A percentile compares a stretch with the other conserved stretches of the same genome.
Conservation (phyloP, 2,113 vertebrate genomes). For the Abramis brama region DNA sequence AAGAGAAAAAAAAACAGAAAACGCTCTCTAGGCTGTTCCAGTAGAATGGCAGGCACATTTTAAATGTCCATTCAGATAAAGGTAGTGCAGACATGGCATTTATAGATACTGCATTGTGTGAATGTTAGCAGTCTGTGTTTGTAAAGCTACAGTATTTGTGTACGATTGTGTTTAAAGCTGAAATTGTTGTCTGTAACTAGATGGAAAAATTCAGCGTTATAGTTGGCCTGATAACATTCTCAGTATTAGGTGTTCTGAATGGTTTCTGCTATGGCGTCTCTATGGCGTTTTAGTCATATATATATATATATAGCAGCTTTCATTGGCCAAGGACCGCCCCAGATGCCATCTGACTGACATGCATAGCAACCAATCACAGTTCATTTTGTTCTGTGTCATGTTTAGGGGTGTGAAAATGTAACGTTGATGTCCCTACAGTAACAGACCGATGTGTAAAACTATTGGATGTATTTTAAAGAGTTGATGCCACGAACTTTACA, state of each 20-base stretch:
- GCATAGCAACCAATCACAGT: no score
- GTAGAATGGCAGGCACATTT: background rate
- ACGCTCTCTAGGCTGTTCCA: background rate
- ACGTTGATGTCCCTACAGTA: no score
- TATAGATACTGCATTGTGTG: background rate
- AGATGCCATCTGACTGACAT: no score
- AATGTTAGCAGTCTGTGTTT: background rate
- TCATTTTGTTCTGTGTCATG: no score
- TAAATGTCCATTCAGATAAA: background rate
- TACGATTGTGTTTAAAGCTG: background rate
- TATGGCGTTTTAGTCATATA: no score
- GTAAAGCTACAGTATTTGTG: background rate
- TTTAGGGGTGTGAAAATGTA: no score
- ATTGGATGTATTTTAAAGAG: no score
- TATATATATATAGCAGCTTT: no score
- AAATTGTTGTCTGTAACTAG: background rate
- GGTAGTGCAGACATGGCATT: background rate
- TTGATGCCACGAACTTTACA: no score
- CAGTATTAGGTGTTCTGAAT: no score
- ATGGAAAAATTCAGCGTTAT: background rate
- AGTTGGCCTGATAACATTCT: background rate
- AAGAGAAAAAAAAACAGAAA: background rate
- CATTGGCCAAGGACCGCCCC: no score
- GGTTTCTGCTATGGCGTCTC: background rate
- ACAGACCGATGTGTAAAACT: no score